Evolutionary conservation across 2,888 invertebrate species (phyloP), one percentile per base, ranked within the genome.

Genomic region (Prosopocoilus inquinatus): DNA sequence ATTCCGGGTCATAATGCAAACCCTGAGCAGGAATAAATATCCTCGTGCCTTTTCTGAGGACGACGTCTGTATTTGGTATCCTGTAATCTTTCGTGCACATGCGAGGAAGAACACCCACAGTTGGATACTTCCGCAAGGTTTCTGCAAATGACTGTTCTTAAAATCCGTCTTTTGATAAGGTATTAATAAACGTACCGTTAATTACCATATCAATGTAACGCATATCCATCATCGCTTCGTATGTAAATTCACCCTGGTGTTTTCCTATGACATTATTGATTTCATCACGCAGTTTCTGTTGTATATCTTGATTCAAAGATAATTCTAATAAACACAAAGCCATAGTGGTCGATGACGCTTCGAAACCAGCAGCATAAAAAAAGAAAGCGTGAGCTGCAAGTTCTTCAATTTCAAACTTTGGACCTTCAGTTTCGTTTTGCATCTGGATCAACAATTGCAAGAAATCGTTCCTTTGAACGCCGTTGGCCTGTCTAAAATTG

Each of bases 311-410:
- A 57, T 80, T 64, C 1, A 51, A 34, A 0, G 80, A 77, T 5
- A 81, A 56, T 15, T 75, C 70, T 58, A 74, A 77, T 0, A 72
- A 62, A 1, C 73, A 55, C 39, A 74, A 77, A 8, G 71, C 69
- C 44, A 80, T 62, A 0, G 75, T 73, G 0, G 73, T 67, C 1
- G 77, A 74, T 0, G 78, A 76, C 0, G 80, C 79, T 55, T 79
- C 79, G 58, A 74, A 78, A 1, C 78, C 79, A 9, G 78, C 80
- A 1, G 75, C 28, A 55, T 78, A 78, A 60, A 80, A 78, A 0
- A 79, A 69, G 1, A 77, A 63, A 2, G 71, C 64, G 12, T 78
- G 74, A 0, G 77, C 68, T 0, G 67, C 51, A 20, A 78, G 58
- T 16, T 50, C 20, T 0, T 67, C 58, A 3, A 52, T 46, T 2